These are phyloP conservation scores for Noctuana brunneofusca DNA, from an alignment of 2,888 invertebrate species.

Conservation along the genomic window DNA sequence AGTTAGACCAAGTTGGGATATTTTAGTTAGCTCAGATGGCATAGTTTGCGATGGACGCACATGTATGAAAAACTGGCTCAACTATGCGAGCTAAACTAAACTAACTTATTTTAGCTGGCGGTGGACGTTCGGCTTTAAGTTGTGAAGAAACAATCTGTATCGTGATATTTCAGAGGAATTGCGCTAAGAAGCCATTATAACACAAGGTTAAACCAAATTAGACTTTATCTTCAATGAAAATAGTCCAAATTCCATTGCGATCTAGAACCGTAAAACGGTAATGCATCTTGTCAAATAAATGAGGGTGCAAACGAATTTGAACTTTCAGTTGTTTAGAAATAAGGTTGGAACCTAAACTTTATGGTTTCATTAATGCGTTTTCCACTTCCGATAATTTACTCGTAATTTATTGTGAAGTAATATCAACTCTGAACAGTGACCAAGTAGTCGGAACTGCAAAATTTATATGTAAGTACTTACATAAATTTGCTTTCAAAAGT, in stretches of 20 bases:
- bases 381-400: constrained; percentile 27
- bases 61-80: no score
- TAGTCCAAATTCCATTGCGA: constrained; percentile 18
- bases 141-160: constrained; percentile 2
- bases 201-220: constrained; percentile 7
- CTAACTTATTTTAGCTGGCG: no score
- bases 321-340: not conserved
- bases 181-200: constrained; percentile 15
- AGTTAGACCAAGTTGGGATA: no score
- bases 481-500: no score
- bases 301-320: not conserved
- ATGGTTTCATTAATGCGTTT: constrained; percentile 8
- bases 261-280: constrained; percentile 11
- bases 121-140: not conserved
- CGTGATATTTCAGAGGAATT: constrained; percentile 26
- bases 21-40: no score
- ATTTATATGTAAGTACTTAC: constrained; percentile 7
- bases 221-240: constrained; percentile 16
- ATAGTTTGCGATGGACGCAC: no score
- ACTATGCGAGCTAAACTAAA: no score
- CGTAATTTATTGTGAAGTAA: constrained; percentile 28
- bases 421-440: constrained; percentile 16
- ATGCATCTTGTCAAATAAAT: constrained; percentile 17
- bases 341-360: not conserved
- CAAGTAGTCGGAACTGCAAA: constrained; percentile 19